phyloP scores from a whole-genome alignment of 2,797 vertebrate species.

The Selene dorsalis region DNA sequence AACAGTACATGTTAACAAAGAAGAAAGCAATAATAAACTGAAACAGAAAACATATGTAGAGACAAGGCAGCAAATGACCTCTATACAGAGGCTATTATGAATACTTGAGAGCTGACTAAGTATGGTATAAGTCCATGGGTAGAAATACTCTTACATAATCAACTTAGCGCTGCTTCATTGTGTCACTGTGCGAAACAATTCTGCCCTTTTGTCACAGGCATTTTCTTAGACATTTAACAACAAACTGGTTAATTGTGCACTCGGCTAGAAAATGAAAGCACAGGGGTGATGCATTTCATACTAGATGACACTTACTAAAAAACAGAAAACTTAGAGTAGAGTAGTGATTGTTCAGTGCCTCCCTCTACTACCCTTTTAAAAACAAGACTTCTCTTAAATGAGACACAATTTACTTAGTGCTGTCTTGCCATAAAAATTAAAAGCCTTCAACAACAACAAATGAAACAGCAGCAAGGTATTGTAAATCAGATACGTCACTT shows the following conservation, averaged over 20 bases:
- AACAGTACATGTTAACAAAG: constrained; percentile 39
- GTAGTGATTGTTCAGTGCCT: constrained; percentile 29
- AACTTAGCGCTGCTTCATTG: constrained; percentile 7
- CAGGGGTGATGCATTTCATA: neutral
- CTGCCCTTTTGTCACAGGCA: neutral
- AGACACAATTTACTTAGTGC: constrained; percentile 92
- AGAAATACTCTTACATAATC: constrained; percentile 37
- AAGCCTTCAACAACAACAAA: constrained; percentile 93
- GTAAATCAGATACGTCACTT: constrained; percentile 93
- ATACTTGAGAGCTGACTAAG: constrained; percentile 5
- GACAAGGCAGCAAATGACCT: constrained; percentile 10
- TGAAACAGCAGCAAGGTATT: constrained; percentile 85
- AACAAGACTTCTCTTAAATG: constrained; percentile 78
- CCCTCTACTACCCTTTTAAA: constrained; percentile 62
- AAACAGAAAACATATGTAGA: constrained; percentile 18
- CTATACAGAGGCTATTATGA: constrained; percentile 1
- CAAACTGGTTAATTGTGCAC: constrained; percentile 11
- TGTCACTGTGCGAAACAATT: constrained; percentile 2
- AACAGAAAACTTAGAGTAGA: constrained; percentile 10
- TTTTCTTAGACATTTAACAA: constrained; percentile 4
- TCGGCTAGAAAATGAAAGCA: neutral
- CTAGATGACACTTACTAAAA: constrained; percentile 16
- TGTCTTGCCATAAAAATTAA: constrained; percentile 92
- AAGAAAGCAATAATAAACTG: constrained; percentile 41
- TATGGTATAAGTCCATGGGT: constrained; percentile 5